Evolutionary conservation across 2,888 invertebrate species (phyloP).

Genomic region (Rhagophthalmus giganteus): DNA sequence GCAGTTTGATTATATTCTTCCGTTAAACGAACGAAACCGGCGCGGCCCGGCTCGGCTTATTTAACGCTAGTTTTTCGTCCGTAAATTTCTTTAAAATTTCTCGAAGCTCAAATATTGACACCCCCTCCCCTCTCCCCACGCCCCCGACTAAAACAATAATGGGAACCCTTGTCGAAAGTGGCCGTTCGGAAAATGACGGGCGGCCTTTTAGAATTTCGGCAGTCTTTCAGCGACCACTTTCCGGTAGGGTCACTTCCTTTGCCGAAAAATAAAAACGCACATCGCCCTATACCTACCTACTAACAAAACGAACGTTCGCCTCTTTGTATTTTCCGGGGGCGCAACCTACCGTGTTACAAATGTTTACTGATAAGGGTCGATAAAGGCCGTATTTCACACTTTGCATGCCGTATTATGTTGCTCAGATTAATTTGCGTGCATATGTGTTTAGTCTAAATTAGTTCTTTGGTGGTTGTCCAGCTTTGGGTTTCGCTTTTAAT

Average conservation of each 20-base stretch:
- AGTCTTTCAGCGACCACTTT: constrained; percentile 11
- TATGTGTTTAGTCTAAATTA: constrained; percentile 7
- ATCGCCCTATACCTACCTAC: neutral
- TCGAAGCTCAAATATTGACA: neutral
- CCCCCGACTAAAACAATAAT: neutral
- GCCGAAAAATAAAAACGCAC: neutral
- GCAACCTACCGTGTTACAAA: constrained; percentile 17
- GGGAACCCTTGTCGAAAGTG: neutral
- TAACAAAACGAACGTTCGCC: constrained; percentile 3
- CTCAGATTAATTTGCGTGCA: constrained; percentile 21
- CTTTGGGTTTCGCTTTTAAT: neutral
- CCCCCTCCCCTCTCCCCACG: too few relatives aligned
- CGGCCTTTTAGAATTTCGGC: constrained; percentile 11
- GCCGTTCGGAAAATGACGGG: neutral
- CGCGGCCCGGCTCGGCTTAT: neutral
- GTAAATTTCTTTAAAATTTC: neutral
- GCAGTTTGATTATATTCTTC: constrained; percentile 11
- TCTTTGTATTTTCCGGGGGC: constrained; percentile 9
- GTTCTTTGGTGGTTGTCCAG: neutral
- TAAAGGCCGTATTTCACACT: constrained; percentile 23
- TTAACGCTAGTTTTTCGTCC: neutral
- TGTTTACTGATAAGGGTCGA: constrained; percentile 21
- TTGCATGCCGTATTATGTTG: constrained; percentile 16
- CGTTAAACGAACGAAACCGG: constrained; percentile 2
- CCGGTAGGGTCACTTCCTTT: constrained; percentile 10